Evolutionary conservation across 2,888 invertebrate genomes (phyloP).

Genomic region (Drosophila siamana): DNA sequence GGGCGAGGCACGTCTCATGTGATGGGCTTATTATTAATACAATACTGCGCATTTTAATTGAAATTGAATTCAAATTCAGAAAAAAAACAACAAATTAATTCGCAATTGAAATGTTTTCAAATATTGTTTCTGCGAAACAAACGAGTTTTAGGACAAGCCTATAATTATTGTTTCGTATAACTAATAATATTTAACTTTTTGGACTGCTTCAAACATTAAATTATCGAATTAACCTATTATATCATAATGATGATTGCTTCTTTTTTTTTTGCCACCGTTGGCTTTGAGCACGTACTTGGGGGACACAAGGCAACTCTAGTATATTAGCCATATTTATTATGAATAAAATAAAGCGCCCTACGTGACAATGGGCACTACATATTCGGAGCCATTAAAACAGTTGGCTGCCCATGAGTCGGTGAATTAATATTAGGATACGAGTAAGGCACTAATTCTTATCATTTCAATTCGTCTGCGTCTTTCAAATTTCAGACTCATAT

Average conservation of each 20-base stretch:
- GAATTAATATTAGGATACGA: conserved; percentile 5
- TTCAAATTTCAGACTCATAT: not conserved
- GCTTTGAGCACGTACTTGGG: conserved; percentile 51
- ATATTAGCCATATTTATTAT: conserved; percentile 11
- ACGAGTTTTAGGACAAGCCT: conserved; percentile 15
- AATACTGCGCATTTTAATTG: conserved; percentile 28
- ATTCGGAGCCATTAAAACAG: not conserved
- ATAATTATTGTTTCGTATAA: not conserved
- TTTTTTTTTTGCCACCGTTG: not conserved
- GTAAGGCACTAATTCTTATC: not conserved
- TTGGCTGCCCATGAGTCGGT: not conserved
- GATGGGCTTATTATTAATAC: conserved; percentile 46
- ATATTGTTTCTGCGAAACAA: conserved; percentile 2
- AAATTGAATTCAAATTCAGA: conserved; percentile 24
- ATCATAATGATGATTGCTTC: conserved; percentile 28
- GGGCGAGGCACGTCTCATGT: conserved; percentile 33
- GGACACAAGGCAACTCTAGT: conserved; percentile 20
- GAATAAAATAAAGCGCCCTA: conserved; percentile 15
- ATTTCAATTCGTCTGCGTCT: not conserved
- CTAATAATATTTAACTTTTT: conserved; percentile 3
- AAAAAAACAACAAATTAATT: conserved; percentile 28
- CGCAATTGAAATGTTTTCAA: conserved; percentile 12
- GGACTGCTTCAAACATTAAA: conserved; percentile 7
- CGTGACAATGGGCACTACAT: conserved; percentile 25
- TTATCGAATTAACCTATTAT: conserved; percentile 38